phyloP scores from a whole-genome alignment of 2,888 invertebrate species.

The Dendrolimus houi region DNA sequence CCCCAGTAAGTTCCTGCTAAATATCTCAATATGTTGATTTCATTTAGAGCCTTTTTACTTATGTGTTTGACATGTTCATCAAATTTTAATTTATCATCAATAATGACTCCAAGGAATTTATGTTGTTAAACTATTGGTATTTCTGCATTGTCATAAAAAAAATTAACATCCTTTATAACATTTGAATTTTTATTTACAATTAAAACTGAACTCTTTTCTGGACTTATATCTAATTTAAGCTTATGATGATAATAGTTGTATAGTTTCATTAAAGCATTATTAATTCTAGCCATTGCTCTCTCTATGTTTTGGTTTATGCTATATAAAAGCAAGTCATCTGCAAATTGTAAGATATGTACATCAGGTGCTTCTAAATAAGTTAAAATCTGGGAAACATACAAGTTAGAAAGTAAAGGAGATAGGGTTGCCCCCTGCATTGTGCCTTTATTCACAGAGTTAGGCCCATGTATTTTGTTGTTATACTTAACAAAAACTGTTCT shows the following conservation, averaged over 20 bases:
- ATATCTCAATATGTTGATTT: neutral
- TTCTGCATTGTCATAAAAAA: neutral
- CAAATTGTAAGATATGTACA: no score
- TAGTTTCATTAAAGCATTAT: neutral
- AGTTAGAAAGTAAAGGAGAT: constrained; percentile 1
- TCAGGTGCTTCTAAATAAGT: no score
- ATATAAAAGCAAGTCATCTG: no score
- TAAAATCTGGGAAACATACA: neutral
- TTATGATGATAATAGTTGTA: neutral
- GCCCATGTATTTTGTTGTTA: no score
- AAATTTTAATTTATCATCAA: neutral
- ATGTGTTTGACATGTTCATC: neutral
- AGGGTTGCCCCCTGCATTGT: constrained; percentile 4
- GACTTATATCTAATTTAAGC: neutral
- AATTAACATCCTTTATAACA: no score
- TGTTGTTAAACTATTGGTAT: neutral
- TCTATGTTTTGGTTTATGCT: neutral
- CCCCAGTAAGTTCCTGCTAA: constrained; percentile 1
- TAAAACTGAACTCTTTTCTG: constrained; percentile 1
- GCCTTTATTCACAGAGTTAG: neutral
- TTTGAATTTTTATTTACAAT: neutral
- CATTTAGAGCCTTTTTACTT: neutral
- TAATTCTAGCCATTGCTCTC: no score
- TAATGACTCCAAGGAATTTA: neutral
- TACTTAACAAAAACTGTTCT: no score